These are phyloP conservation scores for Gobio gobio DNA, from an alignment of 2,113 vertebrate genomes.

Conservation along the genomic window DNA sequence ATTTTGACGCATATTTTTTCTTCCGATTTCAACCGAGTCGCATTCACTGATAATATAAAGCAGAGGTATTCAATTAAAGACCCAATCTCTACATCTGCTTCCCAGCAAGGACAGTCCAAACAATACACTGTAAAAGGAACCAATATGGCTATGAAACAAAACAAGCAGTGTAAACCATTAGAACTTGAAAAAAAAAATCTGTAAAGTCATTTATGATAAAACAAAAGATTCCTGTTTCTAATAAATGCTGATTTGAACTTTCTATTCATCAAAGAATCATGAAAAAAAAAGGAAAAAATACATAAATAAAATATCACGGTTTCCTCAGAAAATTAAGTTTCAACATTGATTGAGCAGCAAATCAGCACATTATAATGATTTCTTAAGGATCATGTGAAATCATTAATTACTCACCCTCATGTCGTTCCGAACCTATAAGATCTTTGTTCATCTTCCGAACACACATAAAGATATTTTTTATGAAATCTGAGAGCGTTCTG, in stretches of 20 bases:
- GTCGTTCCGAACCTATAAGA: too few species aligned
- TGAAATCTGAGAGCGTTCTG: too few species aligned
- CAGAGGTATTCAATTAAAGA: constrained; percentile 7
- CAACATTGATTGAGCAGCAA: background rate
- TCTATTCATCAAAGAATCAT: too few species aligned
- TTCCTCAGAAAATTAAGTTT: background rate
- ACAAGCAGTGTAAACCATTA: background rate
- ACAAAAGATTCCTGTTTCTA: background rate
- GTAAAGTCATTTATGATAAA: background rate
- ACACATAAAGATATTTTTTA: too few species aligned
- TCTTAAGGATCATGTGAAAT: background rate
- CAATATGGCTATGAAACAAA: background rate
- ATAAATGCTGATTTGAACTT: background rate
- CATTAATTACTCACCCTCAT: too few species aligned
- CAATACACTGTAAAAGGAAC: background rate
- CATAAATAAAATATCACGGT: background rate
- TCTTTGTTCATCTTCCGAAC: too few species aligned
- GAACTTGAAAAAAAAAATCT: background rate
- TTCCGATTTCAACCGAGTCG: background rate
- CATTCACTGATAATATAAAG: constrained; percentile 15
- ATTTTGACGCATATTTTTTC: background rate
- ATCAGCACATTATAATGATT: background rate
- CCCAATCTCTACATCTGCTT: constrained; percentile 3
- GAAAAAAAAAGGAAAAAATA: too few species aligned
- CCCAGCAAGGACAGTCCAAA: background rate